phyloP scores from a whole-genome alignment of 2,888 invertebrate species.

The Subacronicta megacephala region DNA sequence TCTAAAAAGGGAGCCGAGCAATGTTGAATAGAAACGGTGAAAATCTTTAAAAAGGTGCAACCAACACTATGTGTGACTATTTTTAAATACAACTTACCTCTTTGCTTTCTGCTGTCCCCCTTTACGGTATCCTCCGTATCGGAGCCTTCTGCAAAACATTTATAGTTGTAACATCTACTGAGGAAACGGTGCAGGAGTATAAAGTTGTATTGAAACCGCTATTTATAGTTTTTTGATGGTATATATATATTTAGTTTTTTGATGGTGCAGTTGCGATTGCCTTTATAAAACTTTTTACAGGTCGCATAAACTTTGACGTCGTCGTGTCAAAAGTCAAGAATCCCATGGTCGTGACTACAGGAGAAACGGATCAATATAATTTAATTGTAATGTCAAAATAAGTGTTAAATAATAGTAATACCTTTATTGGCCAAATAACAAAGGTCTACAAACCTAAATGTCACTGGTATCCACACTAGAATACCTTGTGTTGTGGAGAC shows the following conservation, averaged over 20 bases:
- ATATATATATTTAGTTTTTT: slow-evolving; percentile 5
- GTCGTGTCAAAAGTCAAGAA: too few species aligned
- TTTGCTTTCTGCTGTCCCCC: slow-evolving; percentile 79
- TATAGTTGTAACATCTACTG: slow-evolving; percentile 74
- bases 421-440: too few species aligned
- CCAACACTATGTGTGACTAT: slow-evolving; percentile 22
- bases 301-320: too few species aligned
- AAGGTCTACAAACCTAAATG: too few species aligned
- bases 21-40: slow-evolving; percentile 10
- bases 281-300: too few species aligned
- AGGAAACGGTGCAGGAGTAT: slow-evolving; percentile 50
- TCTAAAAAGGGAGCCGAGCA: slow-evolving; percentile 56
- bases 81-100: slow-evolving; percentile 71
- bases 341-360: too few species aligned
- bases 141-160: slow-evolving; percentile 86
- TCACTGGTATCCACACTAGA: too few species aligned
- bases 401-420: too few species aligned
- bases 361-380: too few species aligned
- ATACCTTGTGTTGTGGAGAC: too few species aligned
- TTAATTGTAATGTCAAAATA: too few species aligned
- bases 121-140: slow-evolving; percentile 86
- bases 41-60: slow-evolving; percentile 35
- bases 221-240: slow-evolving; percentile 9
- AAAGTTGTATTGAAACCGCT: slow-evolving; percentile 29
- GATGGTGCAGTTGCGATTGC: slow-evolving; percentile 39